Percentiles rank a stretch among this genome's conserved stretches.
These are phyloP conservation scores for Cricetomys ansorgei DNA, from an alignment of 2,113 vertebrate species.

Conservation along the genomic window DNA sequence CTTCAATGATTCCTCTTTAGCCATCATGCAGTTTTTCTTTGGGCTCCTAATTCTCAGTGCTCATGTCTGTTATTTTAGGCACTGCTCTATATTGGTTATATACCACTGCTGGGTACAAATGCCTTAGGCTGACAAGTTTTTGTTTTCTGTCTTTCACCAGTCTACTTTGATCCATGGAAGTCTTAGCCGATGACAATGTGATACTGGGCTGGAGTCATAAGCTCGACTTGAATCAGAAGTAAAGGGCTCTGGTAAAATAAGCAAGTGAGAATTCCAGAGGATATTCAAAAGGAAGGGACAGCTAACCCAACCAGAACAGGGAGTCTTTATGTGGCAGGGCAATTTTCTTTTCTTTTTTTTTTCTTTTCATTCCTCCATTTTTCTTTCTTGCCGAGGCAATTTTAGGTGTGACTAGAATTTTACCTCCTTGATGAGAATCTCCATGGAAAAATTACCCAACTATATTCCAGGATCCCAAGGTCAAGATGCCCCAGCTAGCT, in stretches of 20 bases:
- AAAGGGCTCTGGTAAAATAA: conserved; percentile 59
- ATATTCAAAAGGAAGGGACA: conserved; percentile 56
- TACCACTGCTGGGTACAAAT: not conserved
- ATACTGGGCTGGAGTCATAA: conserved; percentile 28
- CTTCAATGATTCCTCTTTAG: not conserved
- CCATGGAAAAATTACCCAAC: not conserved
- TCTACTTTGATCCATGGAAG: conserved; percentile 25
- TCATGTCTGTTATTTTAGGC: conserved; percentile 9
- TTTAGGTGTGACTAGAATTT: not conserved
- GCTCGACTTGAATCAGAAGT: conserved; percentile 57
- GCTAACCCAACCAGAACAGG: conserved; percentile 49
- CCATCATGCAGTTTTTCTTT: conserved; percentile 18
- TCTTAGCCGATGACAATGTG: conserved; percentile 29
- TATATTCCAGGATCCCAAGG: not conserved
- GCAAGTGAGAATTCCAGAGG: conserved; percentile 32
- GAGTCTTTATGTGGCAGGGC: not conserved
- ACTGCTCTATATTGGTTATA: not conserved
- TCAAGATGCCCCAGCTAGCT: not conserved
- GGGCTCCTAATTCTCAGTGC: conserved; percentile 23
- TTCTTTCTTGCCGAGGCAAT: not conserved
- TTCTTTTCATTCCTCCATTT: too few species aligned
- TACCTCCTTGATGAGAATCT: not conserved
- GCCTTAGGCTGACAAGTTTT: not conserved
- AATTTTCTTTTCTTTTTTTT: too few species aligned
- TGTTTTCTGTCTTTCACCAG: conserved; percentile 37